Evolutionary conservation across 2,888 invertebrate species (phyloP).

Genomic region (Drosophila dives): DNA sequence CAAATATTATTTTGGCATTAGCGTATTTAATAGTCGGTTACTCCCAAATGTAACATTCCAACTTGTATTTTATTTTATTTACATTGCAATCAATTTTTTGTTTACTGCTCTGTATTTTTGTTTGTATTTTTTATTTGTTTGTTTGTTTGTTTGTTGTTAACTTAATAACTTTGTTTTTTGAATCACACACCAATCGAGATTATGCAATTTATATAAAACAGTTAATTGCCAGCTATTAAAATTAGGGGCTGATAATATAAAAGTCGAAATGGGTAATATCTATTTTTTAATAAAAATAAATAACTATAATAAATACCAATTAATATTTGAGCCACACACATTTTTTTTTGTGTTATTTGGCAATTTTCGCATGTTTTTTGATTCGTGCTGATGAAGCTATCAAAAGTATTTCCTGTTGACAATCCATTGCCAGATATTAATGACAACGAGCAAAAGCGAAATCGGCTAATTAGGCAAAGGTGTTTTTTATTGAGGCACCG

Average conservation of each 20-base stretch:
- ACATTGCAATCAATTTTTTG: neutral
- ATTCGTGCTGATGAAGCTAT: neutral
- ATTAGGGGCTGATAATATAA: neutral
- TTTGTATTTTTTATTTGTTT: neutral
- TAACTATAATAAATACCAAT: neutral
- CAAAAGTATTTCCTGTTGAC: neutral
- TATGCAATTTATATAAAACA: neutral
- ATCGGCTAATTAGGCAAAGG: constrained; percentile 52
- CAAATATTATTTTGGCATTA: neutral
- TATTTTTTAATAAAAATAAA: neutral
- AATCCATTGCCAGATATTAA: constrained; percentile 23
- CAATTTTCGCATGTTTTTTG: neutral
- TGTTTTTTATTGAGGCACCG: constrained; percentile 61
- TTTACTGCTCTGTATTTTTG: neutral
- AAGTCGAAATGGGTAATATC: neutral
- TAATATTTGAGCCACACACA: neutral
- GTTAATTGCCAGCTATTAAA: too few species aligned
- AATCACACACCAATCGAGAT: neutral
- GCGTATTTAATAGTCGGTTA: neutral
- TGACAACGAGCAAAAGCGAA: constrained; percentile 19
- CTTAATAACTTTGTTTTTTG: neutral
- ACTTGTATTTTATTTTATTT: neutral
- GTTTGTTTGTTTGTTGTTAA: neutral
- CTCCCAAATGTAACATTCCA: neutral
- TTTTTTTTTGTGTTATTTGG: neutral